Conservation (phyloP, 2,888 invertebrate species). For the Apeira syringaria region DNA sequence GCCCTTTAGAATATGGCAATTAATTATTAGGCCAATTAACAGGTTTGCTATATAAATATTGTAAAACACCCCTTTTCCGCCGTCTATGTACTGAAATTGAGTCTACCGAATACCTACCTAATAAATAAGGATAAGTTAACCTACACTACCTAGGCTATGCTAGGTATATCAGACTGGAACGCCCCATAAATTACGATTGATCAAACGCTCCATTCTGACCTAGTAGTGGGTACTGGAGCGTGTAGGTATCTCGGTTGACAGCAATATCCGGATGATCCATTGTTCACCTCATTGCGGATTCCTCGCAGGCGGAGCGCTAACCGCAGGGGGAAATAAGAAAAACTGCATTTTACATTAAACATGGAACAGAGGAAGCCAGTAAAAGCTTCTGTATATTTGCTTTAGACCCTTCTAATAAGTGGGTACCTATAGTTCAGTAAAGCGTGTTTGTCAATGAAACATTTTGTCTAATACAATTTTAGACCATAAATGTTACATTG, state of each 20-base stretch:
- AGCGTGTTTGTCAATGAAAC: too few relatives aligned
- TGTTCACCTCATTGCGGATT: constrained; percentile 79
- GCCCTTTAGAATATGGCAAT: too few relatives aligned
- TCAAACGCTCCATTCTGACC: constrained; percentile 9
- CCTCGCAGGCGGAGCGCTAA: constrained; percentile 54
- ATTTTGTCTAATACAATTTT: too few relatives aligned
- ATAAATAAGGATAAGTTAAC: too few relatives aligned
- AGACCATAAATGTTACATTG: too few relatives aligned
- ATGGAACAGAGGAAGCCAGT: constrained; percentile 23
- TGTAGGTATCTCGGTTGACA: constrained; percentile 66
- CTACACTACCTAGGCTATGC: too few relatives aligned
- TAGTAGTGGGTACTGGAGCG: constrained; percentile 27
- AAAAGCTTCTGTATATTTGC: constrained; percentile 9
- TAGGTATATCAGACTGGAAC: neutral
- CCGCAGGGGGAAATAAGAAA: constrained; percentile 47
- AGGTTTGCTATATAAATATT: too few relatives aligned
- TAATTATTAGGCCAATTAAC: too few relatives aligned
- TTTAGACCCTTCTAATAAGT: neutral
- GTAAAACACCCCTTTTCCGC: too few relatives aligned
- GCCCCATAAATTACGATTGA: constrained; percentile 5
- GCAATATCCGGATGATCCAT: constrained; percentile 81
- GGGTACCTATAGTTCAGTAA: too few relatives aligned
- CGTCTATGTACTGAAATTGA: too few relatives aligned
- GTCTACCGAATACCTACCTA: too few relatives aligned
- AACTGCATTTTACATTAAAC: constrained; percentile 46